phyloP scores from a whole-genome alignment of 2,113 vertebrate genomes.

The Cariama cristata region DNA sequence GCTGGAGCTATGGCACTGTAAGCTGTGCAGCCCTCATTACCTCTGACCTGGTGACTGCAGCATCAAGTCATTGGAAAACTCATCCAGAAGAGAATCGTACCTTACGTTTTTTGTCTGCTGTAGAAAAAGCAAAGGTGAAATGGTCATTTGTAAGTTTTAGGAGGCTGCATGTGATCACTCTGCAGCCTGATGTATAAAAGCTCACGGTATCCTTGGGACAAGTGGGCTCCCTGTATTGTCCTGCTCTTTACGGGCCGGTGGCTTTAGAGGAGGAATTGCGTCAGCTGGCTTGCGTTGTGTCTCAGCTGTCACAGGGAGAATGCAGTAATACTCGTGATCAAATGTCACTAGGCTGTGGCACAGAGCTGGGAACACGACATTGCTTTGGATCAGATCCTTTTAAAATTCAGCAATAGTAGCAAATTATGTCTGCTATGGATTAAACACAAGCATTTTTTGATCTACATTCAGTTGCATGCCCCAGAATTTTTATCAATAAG shows the following conservation, averaged over 20 bases:
- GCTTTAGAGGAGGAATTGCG: constrained; percentile 49
- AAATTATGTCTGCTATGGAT: constrained; percentile 75
- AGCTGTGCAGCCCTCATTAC: constrained; percentile 67
- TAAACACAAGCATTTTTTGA: constrained; percentile 75
- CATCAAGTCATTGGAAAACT: constrained; percentile 43
- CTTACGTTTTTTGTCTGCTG: constrained; percentile 36
- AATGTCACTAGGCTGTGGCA: constrained; percentile 76
- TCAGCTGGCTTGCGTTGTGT: constrained; percentile 60
- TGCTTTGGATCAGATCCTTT: constrained; percentile 73
- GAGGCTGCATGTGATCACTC: background rate
- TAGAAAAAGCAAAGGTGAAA: constrained; percentile 44
- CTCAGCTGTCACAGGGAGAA: constrained; percentile 74
- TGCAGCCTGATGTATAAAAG: background rate
- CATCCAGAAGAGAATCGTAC: constrained; percentile 46
- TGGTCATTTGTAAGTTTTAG: constrained; percentile 34
- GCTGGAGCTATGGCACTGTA: constrained; percentile 49
- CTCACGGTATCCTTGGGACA: background rate
- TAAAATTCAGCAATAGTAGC: constrained; percentile 77
- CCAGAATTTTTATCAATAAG: constrained; percentile 80
- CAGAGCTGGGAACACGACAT: constrained; percentile 65
- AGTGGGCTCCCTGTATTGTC: constrained; percentile 31
- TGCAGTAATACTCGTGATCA: constrained; percentile 73
- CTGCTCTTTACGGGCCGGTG: constrained; percentile 16
- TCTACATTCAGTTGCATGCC: constrained; percentile 65
- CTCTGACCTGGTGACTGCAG: constrained; percentile 69